Evolutionary conservation across 2,113 vertebrate species (phyloP).

Genomic region (Coptodon rendalli): DNA sequence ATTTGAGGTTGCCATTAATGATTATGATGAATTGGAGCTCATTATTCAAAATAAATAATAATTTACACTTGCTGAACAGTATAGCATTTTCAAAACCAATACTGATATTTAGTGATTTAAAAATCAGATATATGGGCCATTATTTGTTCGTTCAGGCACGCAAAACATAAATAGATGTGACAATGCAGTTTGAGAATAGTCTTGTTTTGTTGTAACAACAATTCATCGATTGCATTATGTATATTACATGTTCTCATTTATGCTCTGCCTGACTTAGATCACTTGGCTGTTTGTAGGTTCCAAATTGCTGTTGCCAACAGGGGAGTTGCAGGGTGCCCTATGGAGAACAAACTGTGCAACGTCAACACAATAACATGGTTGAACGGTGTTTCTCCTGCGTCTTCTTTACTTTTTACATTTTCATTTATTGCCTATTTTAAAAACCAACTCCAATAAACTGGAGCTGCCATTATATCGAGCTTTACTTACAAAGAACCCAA

Average conservation of each 20-base stretch:
- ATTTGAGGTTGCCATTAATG: neutral
- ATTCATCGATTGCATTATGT: neutral
- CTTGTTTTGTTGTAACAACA: neutral
- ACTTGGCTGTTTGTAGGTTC: neutral
- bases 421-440: neutral
- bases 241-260: neutral
- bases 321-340: neutral
- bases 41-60: neutral
- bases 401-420: neutral
- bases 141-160: neutral
- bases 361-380: neutral
- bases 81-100: neutral
- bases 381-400: neutral
- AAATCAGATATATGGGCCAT: neutral
- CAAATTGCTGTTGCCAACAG: neutral
- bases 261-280: neutral
- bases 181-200: neutral
- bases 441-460: neutral
- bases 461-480: neutral
- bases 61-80: neutral
- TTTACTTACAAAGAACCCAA: neutral
- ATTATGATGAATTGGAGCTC: neutral
- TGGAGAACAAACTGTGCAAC: neutral
- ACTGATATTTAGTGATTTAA: neutral
- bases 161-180: neutral